Conservation (phyloP, 2,888 invertebrate species). For the Dryobotodes eremita region DNA sequence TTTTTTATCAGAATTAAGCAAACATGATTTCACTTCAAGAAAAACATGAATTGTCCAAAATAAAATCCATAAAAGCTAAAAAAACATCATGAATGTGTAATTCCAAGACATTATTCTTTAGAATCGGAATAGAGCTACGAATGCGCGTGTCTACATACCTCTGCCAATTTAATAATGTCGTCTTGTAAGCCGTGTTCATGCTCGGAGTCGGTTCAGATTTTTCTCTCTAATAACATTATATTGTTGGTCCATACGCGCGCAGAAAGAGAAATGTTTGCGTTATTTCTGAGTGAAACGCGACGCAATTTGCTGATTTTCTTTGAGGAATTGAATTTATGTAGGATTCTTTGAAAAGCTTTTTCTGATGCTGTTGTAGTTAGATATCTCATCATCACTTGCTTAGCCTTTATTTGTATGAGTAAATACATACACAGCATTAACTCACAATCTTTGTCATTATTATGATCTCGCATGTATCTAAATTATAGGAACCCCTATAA, state of each 20-base stretch:
- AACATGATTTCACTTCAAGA: background rate
- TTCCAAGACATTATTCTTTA: constrained; percentile 74
- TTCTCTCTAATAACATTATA: constrained; percentile 77
- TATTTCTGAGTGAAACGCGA: constrained; percentile 36
- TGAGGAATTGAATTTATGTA: constrained; percentile 11
- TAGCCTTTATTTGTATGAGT: background rate
- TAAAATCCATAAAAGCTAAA: background rate
- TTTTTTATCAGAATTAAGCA: too few species aligned
- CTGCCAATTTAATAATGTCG: constrained; percentile 84
- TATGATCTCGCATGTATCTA: too few species aligned
- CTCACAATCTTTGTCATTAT: too few species aligned
- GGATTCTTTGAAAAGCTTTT: constrained; percentile 3
- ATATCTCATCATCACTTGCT: background rate
- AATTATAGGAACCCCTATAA: too few species aligned
- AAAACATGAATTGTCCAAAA: background rate
- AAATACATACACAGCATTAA: too few species aligned
- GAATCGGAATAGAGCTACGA: constrained; percentile 76
- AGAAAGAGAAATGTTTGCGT: constrained; percentile 47
- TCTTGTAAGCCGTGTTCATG: constrained; percentile 78
- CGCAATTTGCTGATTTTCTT: constrained; percentile 52
- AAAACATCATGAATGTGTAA: constrained; percentile 60
- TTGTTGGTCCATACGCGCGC: constrained; percentile 59
- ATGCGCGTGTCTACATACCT: constrained; percentile 72
- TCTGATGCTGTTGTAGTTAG: background rate
- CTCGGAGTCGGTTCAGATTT: constrained; percentile 71